A percentile compares a stretch with the other conserved stretches of the same genome.
phyloP scores from a whole-genome alignment of 2,888 invertebrate species.

The Chrysomela aeneicollis region DNA sequence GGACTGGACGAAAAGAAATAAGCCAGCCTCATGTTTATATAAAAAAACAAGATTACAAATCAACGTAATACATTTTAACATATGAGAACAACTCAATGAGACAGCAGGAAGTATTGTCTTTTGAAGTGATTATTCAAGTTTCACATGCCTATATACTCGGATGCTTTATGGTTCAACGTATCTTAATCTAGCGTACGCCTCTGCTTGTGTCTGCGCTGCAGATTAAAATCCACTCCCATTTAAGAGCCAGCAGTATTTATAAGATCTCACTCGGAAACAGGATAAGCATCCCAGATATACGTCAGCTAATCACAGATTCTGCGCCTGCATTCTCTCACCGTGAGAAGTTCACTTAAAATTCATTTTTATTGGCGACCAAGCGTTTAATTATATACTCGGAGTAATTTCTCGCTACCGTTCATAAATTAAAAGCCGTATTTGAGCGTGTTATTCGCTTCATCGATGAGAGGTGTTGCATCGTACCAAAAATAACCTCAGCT shows the following conservation, averaged over 20 bases:
- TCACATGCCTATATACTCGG: too few relatives aligned
- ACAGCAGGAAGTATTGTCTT: too few relatives aligned
- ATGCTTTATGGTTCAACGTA: too few relatives aligned
- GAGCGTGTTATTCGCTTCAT: not conserved
- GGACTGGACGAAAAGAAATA: too few relatives aligned
- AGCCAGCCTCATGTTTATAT: too few relatives aligned
- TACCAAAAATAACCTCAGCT: not conserved
- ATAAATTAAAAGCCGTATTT: not conserved
- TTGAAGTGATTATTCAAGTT: too few relatives aligned
- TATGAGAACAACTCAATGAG: too few relatives aligned
- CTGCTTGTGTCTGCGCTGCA: not conserved
- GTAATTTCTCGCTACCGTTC: slow-evolving; percentile 5
- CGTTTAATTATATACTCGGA: slow-evolving; percentile 16
- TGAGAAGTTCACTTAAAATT: slow-evolving; percentile 20
- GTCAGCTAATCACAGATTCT: slow-evolving; percentile 18
- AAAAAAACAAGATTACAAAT: too few relatives aligned
- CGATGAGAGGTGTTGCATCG: not conserved
- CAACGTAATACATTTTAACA: too few relatives aligned
- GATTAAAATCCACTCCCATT: slow-evolving; percentile 9
- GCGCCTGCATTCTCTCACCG: slow-evolving; percentile 5
- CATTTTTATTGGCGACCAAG: slow-evolving; percentile 14
- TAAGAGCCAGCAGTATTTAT: slow-evolving; percentile 11
- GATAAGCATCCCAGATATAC: slow-evolving; percentile 13
- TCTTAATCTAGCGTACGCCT: too few relatives aligned
- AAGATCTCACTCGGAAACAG: slow-evolving; percentile 19